Base-by-base conservation (phyloP, 2,113 vertebrate genomes). In the Pundamilia nyererei region DNA sequence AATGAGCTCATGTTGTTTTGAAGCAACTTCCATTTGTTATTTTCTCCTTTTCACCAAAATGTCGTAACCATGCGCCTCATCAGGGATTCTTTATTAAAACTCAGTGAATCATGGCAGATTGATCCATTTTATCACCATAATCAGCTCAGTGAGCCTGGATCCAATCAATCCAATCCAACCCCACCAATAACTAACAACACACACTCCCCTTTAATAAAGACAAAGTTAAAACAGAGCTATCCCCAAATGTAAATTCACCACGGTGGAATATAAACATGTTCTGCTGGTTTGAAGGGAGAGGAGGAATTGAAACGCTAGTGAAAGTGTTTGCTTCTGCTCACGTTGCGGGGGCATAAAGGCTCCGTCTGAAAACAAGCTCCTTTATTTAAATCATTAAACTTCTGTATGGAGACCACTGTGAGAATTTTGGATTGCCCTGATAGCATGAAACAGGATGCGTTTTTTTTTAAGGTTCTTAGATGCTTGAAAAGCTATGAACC, bases 141-240 rank as follows among this genome's bases (percentile, higher is more conserved):
- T 92, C 91, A 91, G 89, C 7, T 6, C 3, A 4, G 29, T 11
- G 49, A 79, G 89, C 62, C 89, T 92, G 92, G 85, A 81, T 89
- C 79, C 89, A 87, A 93, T 92, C 88, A 93, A 83, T 10, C 49
- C 29, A 6, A 33, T 31, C 6, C 55, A 56, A 45, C 49, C 24
- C 3, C 15, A 87, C 81, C 72, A 85, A 89, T 75, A 87, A 68
- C 47, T 72, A 72, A 90, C 79, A 89, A 90, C 47, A 83, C 14
- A 83, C 14, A 26, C 53, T 83, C 10, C 12, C 5, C 45, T 51
- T 85, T 86, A 89, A 92, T 89, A 83, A 90, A 85, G 90, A 84
- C 45, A 79, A 88, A 91, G 75, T 86, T 84, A 55, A 86, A 92
- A 89, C 88, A 90, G 79, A 86, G 85, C 80, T 84, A 33, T 70